Base-by-base conservation (phyloP, 1,140 invertebrate species). In the Leptoteleia sp. region DNA sequence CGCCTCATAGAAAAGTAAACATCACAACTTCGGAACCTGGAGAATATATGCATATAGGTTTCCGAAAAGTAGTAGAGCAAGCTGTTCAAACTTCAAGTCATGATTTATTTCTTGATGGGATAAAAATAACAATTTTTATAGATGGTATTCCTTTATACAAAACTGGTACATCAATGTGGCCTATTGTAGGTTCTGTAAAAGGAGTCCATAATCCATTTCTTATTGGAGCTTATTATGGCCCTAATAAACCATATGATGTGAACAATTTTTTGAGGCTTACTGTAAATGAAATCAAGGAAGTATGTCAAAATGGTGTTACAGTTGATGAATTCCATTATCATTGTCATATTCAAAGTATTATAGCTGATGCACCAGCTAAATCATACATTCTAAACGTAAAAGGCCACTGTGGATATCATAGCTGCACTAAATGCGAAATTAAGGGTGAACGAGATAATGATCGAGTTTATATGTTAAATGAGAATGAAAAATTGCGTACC, bases 311-410 rank as follows among this genome's bases (percentile, higher is more conserved):
- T 50, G 59, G 59, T 22, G 17, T 75, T 1, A 13, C 4, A 1
- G n/a, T 57, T 13, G 13, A 38, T 12, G 29, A 22, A 12, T 6
- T 8, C 1, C 8, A 27, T 27, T 50, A 55, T 19, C 4, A 15
- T 3, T 48, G 11, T n/a, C 13, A 22, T 19, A 47, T 75, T 43
- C 4, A 43, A 17, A 16, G 9, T 3, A 31, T 71, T 7, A 54
- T 78, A 37, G 64, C 61, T 19, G 70, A 81, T 68, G 35, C 61
- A n/a, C 79, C 78, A n/a, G 78, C 78, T 4, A 55, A 59, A 47
- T 45, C 72, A 9, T 62, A 48, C 50, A 22, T 76, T n/a, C 48
- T 65, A 31, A 57, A 48, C 35, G 50, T 55, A 7, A 80, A 77
- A 48, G 29, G 37, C 0, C 68, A 77, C 31, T 47, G 13, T 5